Base-by-base conservation (phyloP, 2,797 vertebrate genomes). In the Carduelis carduelis region DNA sequence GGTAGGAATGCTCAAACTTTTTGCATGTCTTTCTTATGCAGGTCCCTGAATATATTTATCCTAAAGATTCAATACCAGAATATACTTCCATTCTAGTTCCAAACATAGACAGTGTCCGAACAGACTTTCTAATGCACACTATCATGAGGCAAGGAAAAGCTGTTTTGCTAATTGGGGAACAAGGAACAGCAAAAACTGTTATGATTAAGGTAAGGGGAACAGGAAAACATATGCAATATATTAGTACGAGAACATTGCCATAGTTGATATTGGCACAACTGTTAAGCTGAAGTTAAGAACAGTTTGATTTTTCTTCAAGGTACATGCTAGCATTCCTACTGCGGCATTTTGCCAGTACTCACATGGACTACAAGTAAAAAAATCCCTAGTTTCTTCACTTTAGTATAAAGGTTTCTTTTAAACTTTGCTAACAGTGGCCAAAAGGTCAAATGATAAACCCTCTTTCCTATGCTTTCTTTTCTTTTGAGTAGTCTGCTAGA, bases 101-200 rank as follows among this genome's bases (percentile, higher is more conserved):
- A 66, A 99, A 99, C 14, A 98, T 99, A 60, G 98, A 99, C 97
- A 99, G 98, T 64, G 97, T 98, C 81, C 97, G 98, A 94, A 98
- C 98, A 23, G 97, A 98, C 83, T 98, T 98, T 94, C 97, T 99
- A 47, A 98, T 98, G 97, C 97, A 98, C 77, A 98, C 96, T 49
- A 95, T 98, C 55, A 97, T 98, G 98, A 98, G 96, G 79, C 98
- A 99, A 96, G 98, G 97, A 72, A 98, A 98, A 96, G 98, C 98
- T 8, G 98, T 98, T 83, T 95, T 99, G 80, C 97, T 99, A 75
- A 98, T 98, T 66, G 98, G 98, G 46, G 98, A 98, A 76, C 98
- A 99, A 92, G 98, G 98, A 53, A 98, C 98, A 41, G 98, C 98
- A 93, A 99, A 99, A 96, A 98, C 98, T 21, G 98, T 98, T 93